These are phyloP conservation scores for Lutjanus erythropterus DNA, from an alignment of 2,113 vertebrate species.

Conservation along the genomic window DNA sequence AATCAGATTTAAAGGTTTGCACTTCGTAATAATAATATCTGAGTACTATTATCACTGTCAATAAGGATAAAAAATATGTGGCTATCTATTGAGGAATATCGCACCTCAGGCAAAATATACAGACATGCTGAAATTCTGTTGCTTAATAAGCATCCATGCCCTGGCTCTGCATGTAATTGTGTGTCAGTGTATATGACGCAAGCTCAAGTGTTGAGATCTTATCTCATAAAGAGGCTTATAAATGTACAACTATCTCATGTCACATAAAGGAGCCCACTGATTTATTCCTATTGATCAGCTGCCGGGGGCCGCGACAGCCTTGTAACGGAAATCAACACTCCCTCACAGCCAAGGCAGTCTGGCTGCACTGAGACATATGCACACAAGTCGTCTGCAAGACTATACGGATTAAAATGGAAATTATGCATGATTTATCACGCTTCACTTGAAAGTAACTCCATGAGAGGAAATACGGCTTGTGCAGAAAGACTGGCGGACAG, in stretches of 20 bases:
- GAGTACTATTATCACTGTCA: slow-evolving; percentile 32
- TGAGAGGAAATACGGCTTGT: slow-evolving; percentile 44
- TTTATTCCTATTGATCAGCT: slow-evolving; percentile 87
- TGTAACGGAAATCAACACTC: slow-evolving; percentile 85
- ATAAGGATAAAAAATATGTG: slow-evolving; percentile 42
- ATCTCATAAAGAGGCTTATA: slow-evolving; percentile 87
- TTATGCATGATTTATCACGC: slow-evolving; percentile 77
- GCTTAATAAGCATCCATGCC: slow-evolving; percentile 60
- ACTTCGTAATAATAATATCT: neutral
- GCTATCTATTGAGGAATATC: slow-evolving; percentile 51
- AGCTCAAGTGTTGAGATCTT: slow-evolving; percentile 84
- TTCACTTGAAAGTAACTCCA: slow-evolving; percentile 68
- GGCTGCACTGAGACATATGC: slow-evolving; percentile 60
- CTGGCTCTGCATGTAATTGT: slow-evolving; percentile 38
- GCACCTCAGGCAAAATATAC: slow-evolving; percentile 26
- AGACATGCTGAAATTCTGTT: slow-evolving; percentile 40
- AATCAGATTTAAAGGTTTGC: slow-evolving; percentile 44
- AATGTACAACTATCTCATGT: slow-evolving; percentile 85
- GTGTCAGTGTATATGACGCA: slow-evolving; percentile 73
- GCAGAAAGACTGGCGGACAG: slow-evolving; percentile 55
- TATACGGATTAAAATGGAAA: slow-evolving; percentile 78
- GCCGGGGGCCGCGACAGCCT: slow-evolving; percentile 78
- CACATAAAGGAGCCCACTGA: slow-evolving; percentile 83
- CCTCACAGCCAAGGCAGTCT: slow-evolving; percentile 68
- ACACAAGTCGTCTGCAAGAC: slow-evolving; percentile 61